Base-by-base conservation (phyloP, 2,797 vertebrate species). In the Epinephelus awoara region DNA sequence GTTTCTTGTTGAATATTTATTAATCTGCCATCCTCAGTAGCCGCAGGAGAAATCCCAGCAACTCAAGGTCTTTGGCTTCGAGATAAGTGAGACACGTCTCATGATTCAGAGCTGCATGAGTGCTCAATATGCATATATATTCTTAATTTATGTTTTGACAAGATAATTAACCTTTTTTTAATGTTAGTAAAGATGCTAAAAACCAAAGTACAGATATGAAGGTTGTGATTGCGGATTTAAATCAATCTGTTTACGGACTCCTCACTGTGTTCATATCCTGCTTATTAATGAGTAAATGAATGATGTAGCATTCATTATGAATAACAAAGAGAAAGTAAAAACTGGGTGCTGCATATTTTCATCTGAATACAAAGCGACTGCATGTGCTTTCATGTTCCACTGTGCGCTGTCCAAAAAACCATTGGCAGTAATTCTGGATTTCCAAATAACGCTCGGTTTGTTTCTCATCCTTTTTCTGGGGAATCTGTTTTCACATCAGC, bases 401-500 rank as follows among this genome's bases (percentile, higher is more conserved):
- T 52, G 58, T 46, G 27, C 13, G 54, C 40, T 5, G 23, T 89
- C 78, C 80, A 74, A 82, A 72, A 64, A 66, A 49, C 6, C 47
- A 59, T 66, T 86, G 75, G 70, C 73, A 74, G 38, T 27, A 65
- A 59, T 67, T 49, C 55, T 83, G 65, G 15, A 67, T 69, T 79
- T 84, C 23, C 77, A 76, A 79, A 78, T 65, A 49, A 49, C 3
- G 34, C 47, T 38, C 18, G 23, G 23, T 56, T 71, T 69, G 44
- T 65, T 59, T 52, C 47, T 52, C 14, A 65, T 77, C 42, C 18
- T 50, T 58, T 62, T 70, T 54, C 44, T 50, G 47, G 8, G 0
- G 3, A 55, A 70, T 38, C 25, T 73, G 50, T 47, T 66, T 23
- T 63, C 34, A 67, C 44, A 70, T 80, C 71, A 67, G 6, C 21